A percentile compares a stretch with the other conserved stretches of the same genome.
Evolutionary conservation across 2,888 invertebrate genomes (phyloP).

Genomic region (Apocheima hispidaria): DNA sequence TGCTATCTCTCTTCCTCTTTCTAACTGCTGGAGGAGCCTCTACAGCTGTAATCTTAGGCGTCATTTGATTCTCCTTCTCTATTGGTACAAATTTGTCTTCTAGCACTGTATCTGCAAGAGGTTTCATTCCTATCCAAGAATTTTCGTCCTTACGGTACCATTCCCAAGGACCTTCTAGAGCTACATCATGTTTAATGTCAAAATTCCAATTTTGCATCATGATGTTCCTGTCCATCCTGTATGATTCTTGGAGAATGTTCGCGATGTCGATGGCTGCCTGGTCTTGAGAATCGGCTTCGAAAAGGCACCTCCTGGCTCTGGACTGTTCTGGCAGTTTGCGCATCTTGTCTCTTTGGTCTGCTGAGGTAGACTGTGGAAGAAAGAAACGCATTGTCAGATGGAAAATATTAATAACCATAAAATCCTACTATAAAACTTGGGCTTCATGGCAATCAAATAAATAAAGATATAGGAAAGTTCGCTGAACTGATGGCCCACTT

Average conservation of each 20-base stretch:
- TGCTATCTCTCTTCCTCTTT: conserved; percentile 51
- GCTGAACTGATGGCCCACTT: neutral
- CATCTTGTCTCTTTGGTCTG: conserved; percentile 57
- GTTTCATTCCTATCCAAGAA: conserved; percentile 51
- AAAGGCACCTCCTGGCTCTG: conserved; percentile 72
- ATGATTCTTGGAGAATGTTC: conserved; percentile 63
- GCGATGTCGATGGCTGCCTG: conserved; percentile 60
- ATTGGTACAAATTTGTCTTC: conserved; percentile 39
- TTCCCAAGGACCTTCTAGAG: conserved; percentile 73
- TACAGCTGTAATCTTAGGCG: conserved; percentile 54
- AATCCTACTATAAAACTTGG: too few relatives aligned
- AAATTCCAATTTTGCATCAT: conserved; percentile 83
- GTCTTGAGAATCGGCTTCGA: conserved; percentile 58
- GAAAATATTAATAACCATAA: too few relatives aligned
- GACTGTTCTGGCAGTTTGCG: conserved; percentile 52
- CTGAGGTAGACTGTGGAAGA: conserved; percentile 63
- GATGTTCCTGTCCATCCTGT: conserved; percentile 52
- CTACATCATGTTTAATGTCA: conserved; percentile 81
- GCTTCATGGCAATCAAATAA: neutral
- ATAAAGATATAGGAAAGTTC: neutral
- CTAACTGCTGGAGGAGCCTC: conserved; percentile 47
- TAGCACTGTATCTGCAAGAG: conserved; percentile 1
- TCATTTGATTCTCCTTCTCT: conserved; percentile 58
- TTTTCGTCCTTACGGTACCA: conserved; percentile 68
- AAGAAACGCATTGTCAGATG: conserved; percentile 42